phyloP scores from a whole-genome alignment of 1,140 invertebrate genomes.

The Leptinotarsa undecemlineata region DNA sequence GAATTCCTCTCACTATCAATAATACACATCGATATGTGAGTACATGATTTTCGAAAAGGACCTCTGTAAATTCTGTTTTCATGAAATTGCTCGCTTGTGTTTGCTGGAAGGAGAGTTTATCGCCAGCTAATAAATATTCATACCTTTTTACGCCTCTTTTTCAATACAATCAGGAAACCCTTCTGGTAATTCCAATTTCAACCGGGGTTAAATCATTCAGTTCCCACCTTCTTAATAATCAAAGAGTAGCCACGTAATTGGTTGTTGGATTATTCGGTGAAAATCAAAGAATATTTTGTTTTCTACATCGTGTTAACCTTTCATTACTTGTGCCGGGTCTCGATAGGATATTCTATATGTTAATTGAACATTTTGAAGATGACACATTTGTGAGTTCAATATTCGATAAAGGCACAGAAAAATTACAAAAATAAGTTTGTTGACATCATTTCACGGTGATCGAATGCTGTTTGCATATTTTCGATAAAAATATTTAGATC shows the following conservation, averaged over 20 bases:
- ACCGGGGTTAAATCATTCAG: background rate
- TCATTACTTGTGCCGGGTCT: too few species aligned
- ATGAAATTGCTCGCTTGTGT: background rate
- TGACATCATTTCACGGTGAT: too few species aligned
- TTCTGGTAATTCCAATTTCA: slow-evolving; percentile 3
- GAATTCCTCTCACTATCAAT: too few species aligned
- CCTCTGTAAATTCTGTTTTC: background rate
- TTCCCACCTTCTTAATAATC: background rate
- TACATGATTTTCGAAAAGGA: too few species aligned
- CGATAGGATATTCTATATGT: too few species aligned
- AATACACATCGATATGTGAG: too few species aligned
- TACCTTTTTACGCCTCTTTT: slow-evolving; percentile 6
- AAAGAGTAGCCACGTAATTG: background rate
- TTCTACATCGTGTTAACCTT: background rate
- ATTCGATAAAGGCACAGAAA: too few species aligned
- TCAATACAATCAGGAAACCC: background rate
- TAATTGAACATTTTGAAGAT: too few species aligned
- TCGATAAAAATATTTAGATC: too few species aligned
- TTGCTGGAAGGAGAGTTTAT: background rate
- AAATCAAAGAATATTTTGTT: background rate
- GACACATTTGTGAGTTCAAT: too few species aligned
- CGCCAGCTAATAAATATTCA: background rate
- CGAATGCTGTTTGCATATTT: too few species aligned
- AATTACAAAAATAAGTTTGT: too few species aligned
- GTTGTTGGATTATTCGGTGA: background rate